A percentile compares a stretch with the other conserved stretches of the same genome.
phyloP scores from a whole-genome alignment of 1,140 invertebrate species.

The Drosophila sulfurigaster region DNA sequence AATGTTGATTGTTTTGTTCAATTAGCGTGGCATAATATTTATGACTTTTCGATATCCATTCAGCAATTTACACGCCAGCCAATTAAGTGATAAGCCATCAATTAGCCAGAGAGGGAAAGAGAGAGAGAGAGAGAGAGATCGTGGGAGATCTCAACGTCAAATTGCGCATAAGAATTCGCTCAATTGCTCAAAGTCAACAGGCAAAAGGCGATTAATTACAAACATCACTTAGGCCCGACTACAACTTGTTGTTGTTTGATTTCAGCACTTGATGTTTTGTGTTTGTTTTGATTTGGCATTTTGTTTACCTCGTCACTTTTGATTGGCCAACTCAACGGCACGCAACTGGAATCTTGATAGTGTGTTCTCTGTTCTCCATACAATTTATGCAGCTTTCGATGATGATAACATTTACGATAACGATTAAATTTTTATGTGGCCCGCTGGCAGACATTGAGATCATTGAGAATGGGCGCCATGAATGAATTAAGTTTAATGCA shows the following conservation, averaged over 20 bases:
- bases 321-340: conserved; percentile 11
- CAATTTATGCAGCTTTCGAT: conserved; percentile 27
- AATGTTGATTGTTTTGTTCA: conserved; percentile 17
- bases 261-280: conserved; percentile 23
- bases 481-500: conserved; percentile 59
- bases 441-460: background rate
- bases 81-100: conserved; percentile 55
- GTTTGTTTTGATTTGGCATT: conserved; percentile 20
- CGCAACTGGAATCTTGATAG: conserved; percentile 12
- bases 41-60: conserved; percentile 45
- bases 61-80: conserved; percentile 43
- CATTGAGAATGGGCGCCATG: conserved; percentile 1
- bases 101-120: background rate
- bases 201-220: conserved; percentile 58
- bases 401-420: conserved; percentile 29
- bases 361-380: background rate
- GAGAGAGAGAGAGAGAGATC: background rate
- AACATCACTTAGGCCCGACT: conserved; percentile 31
- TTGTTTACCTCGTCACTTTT: conserved; percentile 32
- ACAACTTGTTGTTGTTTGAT: conserved; percentile 13
- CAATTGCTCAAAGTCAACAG: conserved; percentile 73
- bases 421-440: conserved; percentile 3
- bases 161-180: conserved; percentile 47
- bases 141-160: conserved; percentile 11
- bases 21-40: conserved; percentile 41